A percentile compares a stretch with the other conserved stretches of the same genome.
Evolutionary conservation across 2,113 vertebrate species (phyloP).

Genomic region (Rhynchopsitta pachyrhyncha): DNA sequence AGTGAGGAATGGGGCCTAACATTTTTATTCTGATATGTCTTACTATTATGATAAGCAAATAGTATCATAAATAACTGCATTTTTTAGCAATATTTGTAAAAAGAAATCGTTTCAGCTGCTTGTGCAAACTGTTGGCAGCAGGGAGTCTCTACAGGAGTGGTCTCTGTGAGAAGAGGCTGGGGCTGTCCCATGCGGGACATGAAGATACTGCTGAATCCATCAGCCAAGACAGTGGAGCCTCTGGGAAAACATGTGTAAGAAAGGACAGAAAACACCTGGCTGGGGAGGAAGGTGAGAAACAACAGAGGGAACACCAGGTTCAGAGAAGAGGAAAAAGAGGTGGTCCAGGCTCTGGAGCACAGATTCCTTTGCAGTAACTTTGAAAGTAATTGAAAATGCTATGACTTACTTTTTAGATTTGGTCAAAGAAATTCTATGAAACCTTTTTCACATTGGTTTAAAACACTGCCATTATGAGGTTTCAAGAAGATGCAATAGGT

Average conservation of each 20-base stretch:
- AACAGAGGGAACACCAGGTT: background rate
- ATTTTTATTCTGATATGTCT: background rate
- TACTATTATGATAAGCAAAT: background rate
- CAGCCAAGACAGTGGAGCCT: background rate
- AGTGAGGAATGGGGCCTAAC: background rate
- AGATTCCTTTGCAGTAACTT: background rate
- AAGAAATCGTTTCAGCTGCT: background rate
- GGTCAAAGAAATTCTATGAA: background rate
- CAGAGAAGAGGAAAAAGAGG: background rate
- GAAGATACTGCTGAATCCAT: background rate
- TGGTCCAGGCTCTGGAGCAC: background rate
- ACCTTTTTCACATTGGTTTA: background rate
- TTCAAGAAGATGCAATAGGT: background rate
- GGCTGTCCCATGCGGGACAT: rapidly evolving
- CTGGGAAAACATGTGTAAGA: background rate
- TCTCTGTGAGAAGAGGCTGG: background rate
- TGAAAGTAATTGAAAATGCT: background rate
- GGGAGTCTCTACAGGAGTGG: background rate
- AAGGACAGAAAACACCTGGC: background rate
- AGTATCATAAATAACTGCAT: background rate
- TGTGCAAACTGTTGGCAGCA: rapidly evolving
- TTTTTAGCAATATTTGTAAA: background rate
- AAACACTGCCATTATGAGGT: background rate
- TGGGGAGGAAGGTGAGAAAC: background rate
- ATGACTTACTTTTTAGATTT: background rate